Base-by-base conservation (phyloP, 2,113 vertebrate genomes). In the Pyrgilauda ruficollis region DNA sequence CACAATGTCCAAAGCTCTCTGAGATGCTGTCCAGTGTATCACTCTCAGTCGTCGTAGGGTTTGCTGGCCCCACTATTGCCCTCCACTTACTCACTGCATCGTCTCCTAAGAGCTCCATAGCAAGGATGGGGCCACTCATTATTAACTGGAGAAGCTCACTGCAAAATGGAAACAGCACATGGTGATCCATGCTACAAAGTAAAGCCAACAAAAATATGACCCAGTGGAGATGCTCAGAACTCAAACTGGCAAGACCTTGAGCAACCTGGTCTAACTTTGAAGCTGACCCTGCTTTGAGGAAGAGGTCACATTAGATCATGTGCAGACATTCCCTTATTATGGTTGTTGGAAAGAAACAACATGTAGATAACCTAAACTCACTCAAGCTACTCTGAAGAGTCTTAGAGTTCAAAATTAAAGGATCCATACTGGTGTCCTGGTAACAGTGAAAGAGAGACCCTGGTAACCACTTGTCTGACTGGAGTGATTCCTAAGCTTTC, bases 101-200 rank as follows among this genome's bases (percentile, higher is more conserved):
- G 62, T 99, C 98, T 93, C 98, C 99, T 96, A 99, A 98, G 94
- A 99, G 98, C 96, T 99, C 99, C 98, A 99, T 98, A 94, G 98
- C 99, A 97, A 99, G 97, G 94, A 99, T 52, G 5, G 99, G 98
- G 43, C 98, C 98, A 78, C 98, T 99, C 27, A 97, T 98, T 95
- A 99, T 97, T 96, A 98, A 99, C 96, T 99, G 98, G 86, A 99
- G 96, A 93, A 99, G 97, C 88, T 99, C 98, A 91, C 99, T 99
- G 96, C 50, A 96, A 92, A 84, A 97, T 68, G 83, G 64, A 96
- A 94, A 93, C 24, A 90, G 41, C 56, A 76, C 33, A 94, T 13
- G 50, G 47, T 92, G 78, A 94, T 31, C 50, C 53, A 74, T 2
- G 6, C n/a, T 74, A 67, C 20, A 78, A 81, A 84, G 41, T 56